Conservation (phyloP, 2,888 invertebrate genomes). For the Palloptera scutellata region DNA sequence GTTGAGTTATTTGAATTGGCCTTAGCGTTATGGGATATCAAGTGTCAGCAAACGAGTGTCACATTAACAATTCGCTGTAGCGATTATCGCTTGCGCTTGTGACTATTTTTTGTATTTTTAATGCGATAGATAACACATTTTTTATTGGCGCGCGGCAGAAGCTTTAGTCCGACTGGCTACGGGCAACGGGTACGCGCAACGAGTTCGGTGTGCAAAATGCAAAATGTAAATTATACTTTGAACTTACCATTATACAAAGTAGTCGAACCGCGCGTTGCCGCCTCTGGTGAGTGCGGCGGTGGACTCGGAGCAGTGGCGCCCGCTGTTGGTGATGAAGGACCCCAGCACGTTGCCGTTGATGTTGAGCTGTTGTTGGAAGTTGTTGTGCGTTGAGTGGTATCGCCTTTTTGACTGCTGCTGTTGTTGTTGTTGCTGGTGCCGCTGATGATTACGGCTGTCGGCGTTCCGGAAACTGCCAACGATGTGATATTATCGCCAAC, state of each 20-base stretch:
- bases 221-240: background rate
- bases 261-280: slow-evolving; percentile 74
- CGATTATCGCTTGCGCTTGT: no score
- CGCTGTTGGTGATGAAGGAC: slow-evolving; percentile 78
- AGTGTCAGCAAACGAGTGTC: no score
- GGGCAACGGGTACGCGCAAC: background rate
- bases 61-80: no score
- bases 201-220: background rate
- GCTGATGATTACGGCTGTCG: slow-evolving; percentile 37
- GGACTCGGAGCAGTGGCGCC: slow-evolving; percentile 80
- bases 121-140: no score
- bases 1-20: no score
- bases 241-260: slow-evolving; percentile 77
- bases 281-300: slow-evolving; percentile 71
- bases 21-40: no score
- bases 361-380: slow-evolving; percentile 44
- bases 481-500: slow-evolving; percentile 72
- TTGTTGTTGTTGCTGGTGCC: slow-evolving; percentile 46
- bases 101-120: no score
- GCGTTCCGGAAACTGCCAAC: slow-evolving; percentile 34
- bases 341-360: slow-evolving; percentile 71
- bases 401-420: slow-evolving; percentile 33
- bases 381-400: slow-evolving; percentile 33
- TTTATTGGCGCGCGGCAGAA: no score
- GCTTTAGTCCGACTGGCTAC: no score